These are phyloP conservation scores for Syngnathoides biaculeatus DNA, from an alignment of 2,113 vertebrate genomes.

Conservation along the genomic window DNA sequence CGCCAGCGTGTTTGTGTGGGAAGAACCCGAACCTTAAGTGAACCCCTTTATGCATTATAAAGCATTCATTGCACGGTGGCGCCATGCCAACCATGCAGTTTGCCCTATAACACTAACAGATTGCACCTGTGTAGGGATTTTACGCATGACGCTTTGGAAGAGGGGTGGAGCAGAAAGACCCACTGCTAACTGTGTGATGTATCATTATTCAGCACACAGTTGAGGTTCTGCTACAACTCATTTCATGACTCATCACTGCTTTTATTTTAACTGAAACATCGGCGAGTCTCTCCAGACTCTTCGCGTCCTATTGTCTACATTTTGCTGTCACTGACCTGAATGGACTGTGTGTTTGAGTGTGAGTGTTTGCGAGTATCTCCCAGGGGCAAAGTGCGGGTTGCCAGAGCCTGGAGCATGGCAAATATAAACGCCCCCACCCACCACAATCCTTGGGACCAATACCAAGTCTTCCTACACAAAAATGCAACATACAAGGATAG, in stretches of 20 bases:
- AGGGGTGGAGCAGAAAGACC: conserved; percentile 34
- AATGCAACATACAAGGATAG: no score
- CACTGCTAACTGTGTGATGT: conserved; percentile 32
- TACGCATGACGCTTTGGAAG: conserved; percentile 40
- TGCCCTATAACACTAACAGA: conserved; percentile 42
- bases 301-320: conserved; percentile 24
- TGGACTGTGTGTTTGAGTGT: conserved; percentile 8
- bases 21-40: conserved; percentile 28
- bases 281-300: conserved; percentile 9
- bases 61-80: conserved; percentile 35
- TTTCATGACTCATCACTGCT: conserved; percentile 12
- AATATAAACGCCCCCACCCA: not conserved
- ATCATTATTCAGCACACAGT: conserved; percentile 40
- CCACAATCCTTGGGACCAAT: not conserved
- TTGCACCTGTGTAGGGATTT: conserved; percentile 41
- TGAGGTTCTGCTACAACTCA: conserved; percentile 27
- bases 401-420: not conserved
- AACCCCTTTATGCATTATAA: conserved; percentile 38
- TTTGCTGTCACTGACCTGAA: conserved; percentile 14
- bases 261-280: conserved; percentile 8
- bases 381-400: conserved; percentile 18
- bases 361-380: conserved; percentile 28
- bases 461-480: not conserved
- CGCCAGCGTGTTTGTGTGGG: conserved; percentile 13
- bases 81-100: conserved; percentile 39